Evolutionary conservation across 1,140 invertebrate genomes (phyloP), one percentile per base, ranked within the genome.

Genomic region (Aphis craccivora): DNA sequence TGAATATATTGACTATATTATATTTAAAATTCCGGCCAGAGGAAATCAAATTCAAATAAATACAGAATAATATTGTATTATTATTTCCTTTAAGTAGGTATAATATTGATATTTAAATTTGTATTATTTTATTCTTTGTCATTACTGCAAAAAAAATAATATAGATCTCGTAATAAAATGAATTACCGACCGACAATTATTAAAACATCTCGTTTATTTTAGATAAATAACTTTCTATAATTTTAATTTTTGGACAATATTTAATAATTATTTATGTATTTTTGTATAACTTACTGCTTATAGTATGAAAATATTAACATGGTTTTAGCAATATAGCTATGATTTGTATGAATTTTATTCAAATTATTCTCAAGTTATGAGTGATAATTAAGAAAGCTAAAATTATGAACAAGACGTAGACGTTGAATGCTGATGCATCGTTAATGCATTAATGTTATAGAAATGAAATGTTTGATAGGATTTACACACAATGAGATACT

Each of bases 401-500:
- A 76, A 35, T 35, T 76, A 76, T 76, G 60, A 1, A 76, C n/a
- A 76, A 76, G n/a, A 35, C 60, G 30, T 76, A 30, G 2, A 60
- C 48, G 55, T 4, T 60, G 25, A 60, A 20, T 76, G 60, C 14
- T 18, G 60, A 76, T 76, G 60, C 60, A 18, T 60, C 30, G 9
- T 76, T 76, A 76, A 76, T n/a, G 14, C 60, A 76, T 20, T 76
- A 76, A 76, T n/a, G 30, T 76, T 76, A 35, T 18, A 76, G 23
- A 76, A n/a, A n/a, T n/a, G n/a, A 76, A 76, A 18, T 5, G n/a
- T n/a, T 76, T 76, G 60, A 76, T 76, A 76, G 14, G 60, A 76
- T 76, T 76, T 76, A 76, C 60, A 76, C 60, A 76, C 60, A 76
- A 76, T 76, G n/a, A 76, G 60, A 76, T 76, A 67, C 60, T 67